Percentiles rank a stretch among this genome's conserved stretches.
Conservation (phyloP, 2,888 invertebrate species). For the Caenorhabditis sp. region DNA sequence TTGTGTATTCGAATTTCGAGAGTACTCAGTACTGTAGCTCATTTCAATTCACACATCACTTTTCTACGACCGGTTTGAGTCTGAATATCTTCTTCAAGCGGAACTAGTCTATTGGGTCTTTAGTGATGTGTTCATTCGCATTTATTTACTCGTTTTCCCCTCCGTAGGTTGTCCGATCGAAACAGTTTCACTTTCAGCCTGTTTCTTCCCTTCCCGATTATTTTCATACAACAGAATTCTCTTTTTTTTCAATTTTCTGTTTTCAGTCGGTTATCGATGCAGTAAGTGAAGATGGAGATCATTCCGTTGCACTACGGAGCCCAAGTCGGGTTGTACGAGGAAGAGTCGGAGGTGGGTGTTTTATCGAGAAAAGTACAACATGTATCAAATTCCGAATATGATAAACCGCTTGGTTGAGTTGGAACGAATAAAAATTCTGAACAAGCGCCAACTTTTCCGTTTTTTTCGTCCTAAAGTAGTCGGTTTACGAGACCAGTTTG, state of each 20-base stretch:
- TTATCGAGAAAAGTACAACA: not conserved
- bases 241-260: not conserved
- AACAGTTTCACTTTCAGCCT: not conserved
- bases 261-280: not conserved
- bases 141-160: too few species aligned
- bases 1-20: too few species aligned
- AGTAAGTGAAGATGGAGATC: conserved; percentile 38
- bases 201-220: not conserved
- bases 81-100: too few species aligned
- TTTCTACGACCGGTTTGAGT: too few species aligned
- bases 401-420: too few species aligned
- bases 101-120: too few species aligned
- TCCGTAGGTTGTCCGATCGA: too few species aligned
- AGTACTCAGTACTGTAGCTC: not conserved
- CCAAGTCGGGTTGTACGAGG: conserved; percentile 52
- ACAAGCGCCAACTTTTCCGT: not conserved
- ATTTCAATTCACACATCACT: too few species aligned
- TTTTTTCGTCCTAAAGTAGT: too few species aligned
- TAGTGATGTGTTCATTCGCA: too few species aligned
- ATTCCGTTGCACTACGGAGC: conserved; percentile 53
- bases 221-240: not conserved
- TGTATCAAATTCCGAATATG: too few species aligned
- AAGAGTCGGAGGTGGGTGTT: conserved; percentile 28
- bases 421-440: too few species aligned
- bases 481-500: not conserved